Percentiles rank a stretch among this genome's conserved stretches.
Evolutionary conservation across 2,888 invertebrate species (phyloP).

Genomic region (Dolichopus griseipennis): DNA sequence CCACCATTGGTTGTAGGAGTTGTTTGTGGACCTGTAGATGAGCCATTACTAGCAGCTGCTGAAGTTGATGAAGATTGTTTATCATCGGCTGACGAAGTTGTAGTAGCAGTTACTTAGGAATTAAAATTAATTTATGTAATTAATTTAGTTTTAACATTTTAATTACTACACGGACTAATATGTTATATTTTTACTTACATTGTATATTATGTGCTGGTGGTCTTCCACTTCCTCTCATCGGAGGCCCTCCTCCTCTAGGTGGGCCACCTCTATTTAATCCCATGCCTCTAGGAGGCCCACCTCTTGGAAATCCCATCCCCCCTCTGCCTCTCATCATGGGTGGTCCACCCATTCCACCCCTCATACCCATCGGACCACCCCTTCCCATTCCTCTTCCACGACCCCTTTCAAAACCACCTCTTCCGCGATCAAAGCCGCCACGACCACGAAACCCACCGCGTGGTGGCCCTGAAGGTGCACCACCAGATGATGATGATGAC

Average conservation of each 20-base stretch:
- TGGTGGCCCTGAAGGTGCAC: constrained; percentile 30
- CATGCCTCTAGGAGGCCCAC: constrained; percentile 33
- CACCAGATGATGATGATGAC: constrained; percentile 18
- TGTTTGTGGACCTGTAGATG: constrained; percentile 20
- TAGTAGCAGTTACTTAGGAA: constrained; percentile 14
- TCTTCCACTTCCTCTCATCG: constrained; percentile 24
- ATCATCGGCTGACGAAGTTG: constrained; percentile 22
- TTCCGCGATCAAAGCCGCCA: constrained; percentile 33
- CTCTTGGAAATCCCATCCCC: constrained; percentile 31
- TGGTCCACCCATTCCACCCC: constrained; percentile 37
- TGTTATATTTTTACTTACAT: constrained; percentile 31
- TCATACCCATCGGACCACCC: constrained; percentile 40
- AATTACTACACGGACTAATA: background rate
- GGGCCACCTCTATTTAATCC: constrained; percentile 27
- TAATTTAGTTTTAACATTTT: background rate
- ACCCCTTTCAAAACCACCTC: constrained; percentile 39
- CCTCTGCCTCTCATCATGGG: constrained; percentile 34
- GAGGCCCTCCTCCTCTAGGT: constrained; percentile 21
- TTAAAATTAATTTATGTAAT: background rate
- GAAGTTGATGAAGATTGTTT: background rate
- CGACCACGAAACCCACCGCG: constrained; percentile 38
- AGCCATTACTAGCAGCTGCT: background rate
- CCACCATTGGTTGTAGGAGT: constrained; percentile 25
- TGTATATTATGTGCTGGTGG: constrained; percentile 39
- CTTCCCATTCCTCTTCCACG: constrained; percentile 41